phyloP scores from a whole-genome alignment of 2,888 invertebrate species.

The Epinotia demarniana region DNA sequence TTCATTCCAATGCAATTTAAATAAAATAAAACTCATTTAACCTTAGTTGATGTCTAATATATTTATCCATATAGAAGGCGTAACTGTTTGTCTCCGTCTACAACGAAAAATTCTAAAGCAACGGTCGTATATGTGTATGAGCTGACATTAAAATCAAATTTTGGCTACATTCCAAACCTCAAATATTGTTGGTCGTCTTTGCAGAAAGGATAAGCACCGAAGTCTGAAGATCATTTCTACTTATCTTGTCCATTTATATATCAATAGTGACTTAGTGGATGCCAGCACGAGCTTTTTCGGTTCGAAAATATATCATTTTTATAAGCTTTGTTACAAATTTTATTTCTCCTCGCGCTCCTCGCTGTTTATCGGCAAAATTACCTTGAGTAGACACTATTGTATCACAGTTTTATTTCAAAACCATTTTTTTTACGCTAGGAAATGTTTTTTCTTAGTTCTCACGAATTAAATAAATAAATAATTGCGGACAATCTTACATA shows the following conservation, averaged over 20 bases:
- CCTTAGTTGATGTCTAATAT: neutral
- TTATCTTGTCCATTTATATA: constrained; percentile 58
- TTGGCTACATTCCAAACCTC: constrained; percentile 75
- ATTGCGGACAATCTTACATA: no score
- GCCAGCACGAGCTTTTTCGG: constrained; percentile 33
- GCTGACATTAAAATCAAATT: constrained; percentile 82
- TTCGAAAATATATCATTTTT: constrained; percentile 27
- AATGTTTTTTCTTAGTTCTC: constrained; percentile 23
- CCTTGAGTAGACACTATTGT: neutral
- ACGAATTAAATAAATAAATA: neutral
- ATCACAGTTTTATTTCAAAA: constrained; percentile 6
- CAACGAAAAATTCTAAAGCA: constrained; percentile 61
- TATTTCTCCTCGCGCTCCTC: neutral
- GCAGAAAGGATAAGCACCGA: constrained; percentile 66
- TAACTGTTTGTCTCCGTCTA: constrained; percentile 35
- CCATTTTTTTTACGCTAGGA: neutral
- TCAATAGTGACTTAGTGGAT: constrained; percentile 40
- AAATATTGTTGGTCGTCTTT: constrained; percentile 77
- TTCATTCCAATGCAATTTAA: constrained; percentile 8
- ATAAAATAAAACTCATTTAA: constrained; percentile 11
- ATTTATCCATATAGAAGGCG: constrained; percentile 28
- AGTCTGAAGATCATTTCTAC: constrained; percentile 59
- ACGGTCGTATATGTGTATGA: constrained; percentile 76
- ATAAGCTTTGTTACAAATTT: constrained; percentile 18
- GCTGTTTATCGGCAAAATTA: constrained; percentile 16